These are phyloP conservation scores for Crioceris asparagi DNA, from an alignment of 2,888 invertebrate genomes.

Conservation along the genomic window DNA sequence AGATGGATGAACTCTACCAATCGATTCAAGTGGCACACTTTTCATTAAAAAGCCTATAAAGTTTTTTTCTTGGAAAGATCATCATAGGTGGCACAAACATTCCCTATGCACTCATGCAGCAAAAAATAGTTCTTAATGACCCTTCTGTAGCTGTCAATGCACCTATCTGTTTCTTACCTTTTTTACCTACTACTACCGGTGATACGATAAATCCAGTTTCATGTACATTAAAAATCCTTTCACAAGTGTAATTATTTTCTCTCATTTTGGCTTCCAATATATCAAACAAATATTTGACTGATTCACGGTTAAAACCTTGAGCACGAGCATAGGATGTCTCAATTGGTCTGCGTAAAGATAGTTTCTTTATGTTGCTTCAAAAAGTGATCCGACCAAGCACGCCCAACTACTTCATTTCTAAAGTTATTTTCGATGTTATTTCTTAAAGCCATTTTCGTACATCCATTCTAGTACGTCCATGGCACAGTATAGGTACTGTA, in stretches of 20 bases:
- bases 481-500: too few relatives aligned
- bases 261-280: background rate
- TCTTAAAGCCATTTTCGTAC: background rate
- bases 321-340: background rate
- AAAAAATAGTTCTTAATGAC: background rate
- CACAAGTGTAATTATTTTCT: background rate
- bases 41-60: background rate
- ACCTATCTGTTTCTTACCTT: background rate
- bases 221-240: background rate
- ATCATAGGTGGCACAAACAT: too few relatives aligned
- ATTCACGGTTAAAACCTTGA: background rate
- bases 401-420: background rate
- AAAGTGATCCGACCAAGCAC: background rate
- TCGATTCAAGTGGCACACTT: background rate
- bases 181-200: background rate
- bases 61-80: background rate
- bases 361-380: background rate
- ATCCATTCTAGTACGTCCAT: background rate
- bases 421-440: background rate
- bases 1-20: background rate
- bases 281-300: background rate
- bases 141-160: background rate
- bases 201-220: background rate
- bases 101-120: too few relatives aligned
- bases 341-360: background rate